A percentile compares a stretch with the other conserved stretches of the same genome.
Conservation (phyloP, 1,140 invertebrate genomes). For the Mylabris phalerata region DNA sequence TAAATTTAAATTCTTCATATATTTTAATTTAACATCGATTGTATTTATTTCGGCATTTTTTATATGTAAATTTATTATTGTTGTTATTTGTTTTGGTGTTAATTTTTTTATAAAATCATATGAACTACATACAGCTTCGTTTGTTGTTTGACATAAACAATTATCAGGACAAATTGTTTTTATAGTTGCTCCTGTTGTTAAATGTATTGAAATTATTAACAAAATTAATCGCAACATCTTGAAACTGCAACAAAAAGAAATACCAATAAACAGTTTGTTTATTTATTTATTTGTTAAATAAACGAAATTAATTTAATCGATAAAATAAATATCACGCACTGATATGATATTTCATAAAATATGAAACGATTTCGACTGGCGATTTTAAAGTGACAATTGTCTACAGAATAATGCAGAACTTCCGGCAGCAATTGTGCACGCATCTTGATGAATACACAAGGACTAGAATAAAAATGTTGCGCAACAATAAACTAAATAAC, state of each 20-base stretch:
- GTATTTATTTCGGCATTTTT: slow-evolving; percentile 24
- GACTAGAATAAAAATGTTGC: not conserved
- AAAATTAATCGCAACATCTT: slow-evolving; percentile 4
- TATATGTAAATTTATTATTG: slow-evolving; percentile 22
- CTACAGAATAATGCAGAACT: slow-evolving; percentile 16
- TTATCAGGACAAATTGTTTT: slow-evolving; percentile 18
- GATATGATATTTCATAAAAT: not conserved
- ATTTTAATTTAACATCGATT: slow-evolving; percentile 28
- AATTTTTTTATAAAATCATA: slow-evolving; percentile 29
- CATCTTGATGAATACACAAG: slow-evolving; percentile 26
- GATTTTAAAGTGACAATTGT: slow-evolving; percentile 18
- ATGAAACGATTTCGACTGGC: no score
- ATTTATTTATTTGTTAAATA: not conserved
- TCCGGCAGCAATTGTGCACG: slow-evolving; percentile 19
- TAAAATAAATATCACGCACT: slow-evolving; percentile 1
- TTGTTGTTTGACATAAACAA: slow-evolving; percentile 12
- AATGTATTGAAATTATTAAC: not conserved
- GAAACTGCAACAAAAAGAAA: slow-evolving; percentile 2
- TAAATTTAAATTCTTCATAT: slow-evolving; percentile 32
- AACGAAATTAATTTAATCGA: no score
- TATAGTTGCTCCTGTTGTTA: slow-evolving; percentile 1
- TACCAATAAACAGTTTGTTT: not conserved
- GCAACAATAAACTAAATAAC: no score
- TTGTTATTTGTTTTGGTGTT: slow-evolving; percentile 21
- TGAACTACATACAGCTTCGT: slow-evolving; percentile 12